Base-by-base conservation (phyloP, 2,797 vertebrate species). In the Sciurus carolinensis region DNA sequence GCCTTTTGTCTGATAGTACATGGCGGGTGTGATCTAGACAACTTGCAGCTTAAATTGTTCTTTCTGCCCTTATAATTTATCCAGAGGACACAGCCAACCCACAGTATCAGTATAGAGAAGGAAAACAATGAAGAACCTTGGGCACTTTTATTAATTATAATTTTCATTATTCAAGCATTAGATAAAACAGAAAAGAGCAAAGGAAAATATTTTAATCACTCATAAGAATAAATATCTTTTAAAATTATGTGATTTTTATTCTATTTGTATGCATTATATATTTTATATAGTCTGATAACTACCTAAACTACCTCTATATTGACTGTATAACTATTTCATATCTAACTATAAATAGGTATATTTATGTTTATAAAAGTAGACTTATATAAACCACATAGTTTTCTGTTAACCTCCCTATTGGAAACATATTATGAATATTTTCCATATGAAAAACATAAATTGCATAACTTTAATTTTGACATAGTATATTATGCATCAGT, bases 191-290 rank as follows among this genome's bases (percentile, higher is more conserved):
- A 71, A 52, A 91, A 54, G 5, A 90, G 7, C 1, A 71, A 14
- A 83, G 18, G 72, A 66, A 80, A 76, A 71, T 54, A 17, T 30
- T 76, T 96, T 82, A 91, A 72, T 79, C 26, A 88, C 39, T 26
- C 44, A 30, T 80, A 77, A 7, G 44, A 3, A 87, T 50, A 7
- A 75, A 1, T 75, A 57, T 77, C 67, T 94, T 39, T 39, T 54
- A 77, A 90, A 47, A 26, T 89, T 67, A 72, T 64, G 75, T n/a
- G 47, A 73, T 18, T 81, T 11, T 89, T 83, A 76, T 64, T 66
- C 18, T 87, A 90, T n/a, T 92, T 17, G 72, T 81, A 90, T 28
- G 10, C 10, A 36, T 54, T 77, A 80, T 72, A 90, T 42, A 84
- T 72, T 62, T 73, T 82, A 72, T 10, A 5, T 36, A n/a, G 36